Base-by-base conservation (phyloP, 1,140 invertebrate genomes). In the Pseudoatta argentina region DNA sequence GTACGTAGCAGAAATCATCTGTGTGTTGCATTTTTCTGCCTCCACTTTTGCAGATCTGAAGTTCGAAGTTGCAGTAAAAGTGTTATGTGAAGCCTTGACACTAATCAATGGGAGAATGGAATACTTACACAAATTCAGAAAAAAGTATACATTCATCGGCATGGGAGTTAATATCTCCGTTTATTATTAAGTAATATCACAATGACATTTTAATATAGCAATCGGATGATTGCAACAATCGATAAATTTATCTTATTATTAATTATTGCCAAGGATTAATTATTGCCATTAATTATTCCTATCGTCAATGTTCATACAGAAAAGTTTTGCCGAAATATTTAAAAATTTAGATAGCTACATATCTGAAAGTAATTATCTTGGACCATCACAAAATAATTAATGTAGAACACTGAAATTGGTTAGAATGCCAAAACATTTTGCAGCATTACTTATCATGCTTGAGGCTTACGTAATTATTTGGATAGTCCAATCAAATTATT, bases 71-170 rank as follows among this genome's bases (percentile, higher is more conserved):
- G 66, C 39, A 14, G 71, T 63, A 48, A 63, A 73, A 75, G 8
- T 61, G 39, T 39, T 16, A 3, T 10, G 18, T 4, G 21, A 34
- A 75, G 39, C 79, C 69, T 83, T 83, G 79, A 75, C 55, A 83
- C 69, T 83, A 73, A 83, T 83, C 73, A 71, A 8, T 55, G n/a
- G 21, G 44, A 59, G 55, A 73, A 83, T 73, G 79, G 39, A 57
- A 51, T 12, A 67, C 79, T 34, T 14, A 21, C 4, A 75, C 18
- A 48, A 83, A 63, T 39, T 55, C 7, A 48, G 24, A 82, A 59
- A 67, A n/a, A 67, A 44, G 27, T 24, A 61, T n/a, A 24, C 18
- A 73, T 27, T 61, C 7, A 24, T 67, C 44, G 48, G 21, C 27
- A 48, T n/a, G 7, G 18, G 61, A 72, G 44, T 82, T 72, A 72